These are phyloP conservation scores for Conger conger DNA, from an alignment of 2,113 vertebrate genomes.

Conservation along the genomic window DNA sequence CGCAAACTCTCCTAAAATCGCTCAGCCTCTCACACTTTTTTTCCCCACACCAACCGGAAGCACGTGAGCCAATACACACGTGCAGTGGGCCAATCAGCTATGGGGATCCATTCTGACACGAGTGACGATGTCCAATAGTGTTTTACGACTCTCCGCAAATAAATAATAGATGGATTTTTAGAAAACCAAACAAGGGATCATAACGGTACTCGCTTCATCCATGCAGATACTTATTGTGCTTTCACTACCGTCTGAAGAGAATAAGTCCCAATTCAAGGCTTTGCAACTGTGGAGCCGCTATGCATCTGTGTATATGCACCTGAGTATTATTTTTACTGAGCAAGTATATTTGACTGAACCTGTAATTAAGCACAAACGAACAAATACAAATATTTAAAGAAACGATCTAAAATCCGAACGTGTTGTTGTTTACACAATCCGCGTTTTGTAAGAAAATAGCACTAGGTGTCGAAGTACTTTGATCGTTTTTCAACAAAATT, in stretches of 20 bases:
- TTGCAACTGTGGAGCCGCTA: neutral
- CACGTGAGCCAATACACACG: constrained; percentile 84
- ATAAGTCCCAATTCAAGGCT: neutral
- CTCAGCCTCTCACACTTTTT: constrained; percentile 69
- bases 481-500: neutral
- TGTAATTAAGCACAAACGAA: neutral
- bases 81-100: constrained; percentile 74
- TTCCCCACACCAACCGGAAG: constrained; percentile 80
- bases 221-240: constrained; percentile 9
- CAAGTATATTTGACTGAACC: neutral
- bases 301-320: neutral
- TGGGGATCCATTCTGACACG: constrained; percentile 64
- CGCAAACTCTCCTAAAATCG: constrained; percentile 84
- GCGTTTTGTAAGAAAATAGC: neutral
- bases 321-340: neutral
- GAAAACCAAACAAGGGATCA: constrained; percentile 19
- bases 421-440: neutral
- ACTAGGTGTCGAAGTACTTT: neutral
- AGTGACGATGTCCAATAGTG: constrained; percentile 72
- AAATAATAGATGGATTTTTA: constrained; percentile 54
- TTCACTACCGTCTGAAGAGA: constrained; percentile 5
- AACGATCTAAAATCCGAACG: neutral
- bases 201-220: constrained; percentile 12
- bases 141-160: constrained; percentile 57
- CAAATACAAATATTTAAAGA: neutral